Base-by-base conservation (phyloP, 2,113 vertebrate species). In the Emydura subglobosa region DNA sequence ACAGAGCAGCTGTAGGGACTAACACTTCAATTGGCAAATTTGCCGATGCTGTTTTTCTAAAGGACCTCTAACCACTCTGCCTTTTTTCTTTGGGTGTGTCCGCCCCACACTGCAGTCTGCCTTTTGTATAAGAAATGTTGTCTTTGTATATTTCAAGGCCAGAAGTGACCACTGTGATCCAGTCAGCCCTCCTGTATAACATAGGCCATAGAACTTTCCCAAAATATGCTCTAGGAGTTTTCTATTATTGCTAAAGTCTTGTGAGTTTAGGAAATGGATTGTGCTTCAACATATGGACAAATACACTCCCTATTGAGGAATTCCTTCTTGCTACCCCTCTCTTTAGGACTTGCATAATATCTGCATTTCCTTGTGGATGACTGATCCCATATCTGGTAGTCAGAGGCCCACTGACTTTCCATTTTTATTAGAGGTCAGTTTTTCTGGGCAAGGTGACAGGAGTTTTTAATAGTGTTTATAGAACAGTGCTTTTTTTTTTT, bases 351-450 rank as follows among this genome's bases (percentile, higher is more conserved):
- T 95, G 59, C 96, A 87, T 94, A 91, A 91, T 86, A 93, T 93
- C 95, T 0, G 49, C 94, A 85, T 97, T 96, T 95, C 89, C 88
- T 89, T 90, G 91, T 94, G 97, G 96, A 90, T 97, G 94, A 87
- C 95, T 97, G 94, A 94, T 93, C 94, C 92, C 89, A 61, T 94
- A 91, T 47, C 44, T 95, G 88, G 91, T 96, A 95, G 83, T 97
- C 91, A 94, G 85, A 96, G 95, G 83, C 83, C 78, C 90, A 94
- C 93, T 97, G 86, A 96, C 91, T 91, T 96, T 96, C 29, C 89
- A 85, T 96, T 97, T 95, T 96, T 97, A 96, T 95, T 98, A 94
- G 96, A 96, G 94, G 93, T 97, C 87, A 88, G 89, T 95, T 97
- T 96, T 96, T 68, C 86, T 97, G 97, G 97, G 96, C 97, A 76